These are phyloP conservation scores for Scalopus aquaticus DNA, from an alignment of 2,113 vertebrate species.

Conservation along the genomic window DNA sequence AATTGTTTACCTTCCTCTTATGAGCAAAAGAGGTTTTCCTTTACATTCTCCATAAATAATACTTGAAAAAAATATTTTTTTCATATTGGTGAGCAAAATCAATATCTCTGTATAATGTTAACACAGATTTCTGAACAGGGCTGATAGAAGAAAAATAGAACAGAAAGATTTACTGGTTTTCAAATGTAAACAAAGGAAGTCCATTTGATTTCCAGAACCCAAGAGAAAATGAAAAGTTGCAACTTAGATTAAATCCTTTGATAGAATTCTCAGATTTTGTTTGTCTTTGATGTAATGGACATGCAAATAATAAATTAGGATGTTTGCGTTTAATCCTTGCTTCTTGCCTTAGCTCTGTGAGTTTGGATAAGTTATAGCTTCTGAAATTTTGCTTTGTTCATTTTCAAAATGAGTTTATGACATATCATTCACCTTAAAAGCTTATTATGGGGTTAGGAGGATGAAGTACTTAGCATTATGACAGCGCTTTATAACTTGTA, in stretches of 20 bases:
- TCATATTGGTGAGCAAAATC: conserved; percentile 38
- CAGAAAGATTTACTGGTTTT: neutral
- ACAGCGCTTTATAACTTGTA: neutral
- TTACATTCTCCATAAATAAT: neutral
- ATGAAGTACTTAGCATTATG: neutral
- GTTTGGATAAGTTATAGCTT: neutral
- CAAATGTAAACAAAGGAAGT: neutral
- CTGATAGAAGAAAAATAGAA: neutral
- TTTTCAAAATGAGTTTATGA: conserved; percentile 24
- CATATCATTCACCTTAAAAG: neutral
- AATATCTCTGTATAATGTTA: neutral
- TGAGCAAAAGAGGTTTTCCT: neutral
- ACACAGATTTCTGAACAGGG: neutral
- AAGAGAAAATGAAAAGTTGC: conserved; percentile 13
- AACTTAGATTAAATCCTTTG: neutral
- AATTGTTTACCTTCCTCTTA: neutral
- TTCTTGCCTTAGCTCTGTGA: neutral
- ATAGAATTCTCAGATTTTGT: neutral
- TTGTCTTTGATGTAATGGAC: neutral
- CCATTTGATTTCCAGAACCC: neutral
- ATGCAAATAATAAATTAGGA: neutral
- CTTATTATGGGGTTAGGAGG: neutral
- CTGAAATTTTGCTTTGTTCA: neutral
- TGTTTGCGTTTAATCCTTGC: neutral
- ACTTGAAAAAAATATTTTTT: conserved; percentile 30